These are phyloP conservation scores for Fistularia commersonii DNA, from an alignment of 2,797 vertebrate genomes.

Conservation along the genomic window DNA sequence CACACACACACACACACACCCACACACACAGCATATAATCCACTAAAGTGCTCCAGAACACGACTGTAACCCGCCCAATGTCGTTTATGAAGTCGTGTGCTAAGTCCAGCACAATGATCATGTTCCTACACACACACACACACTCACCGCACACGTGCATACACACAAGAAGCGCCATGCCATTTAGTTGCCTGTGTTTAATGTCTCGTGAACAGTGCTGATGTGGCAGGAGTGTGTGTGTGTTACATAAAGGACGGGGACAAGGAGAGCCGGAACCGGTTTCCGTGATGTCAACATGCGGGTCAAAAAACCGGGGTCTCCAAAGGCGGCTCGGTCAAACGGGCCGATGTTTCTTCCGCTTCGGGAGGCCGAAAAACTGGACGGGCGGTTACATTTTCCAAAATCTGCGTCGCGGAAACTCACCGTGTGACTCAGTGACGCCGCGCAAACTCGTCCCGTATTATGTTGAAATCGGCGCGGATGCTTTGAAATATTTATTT, in stretches of 20 bases:
- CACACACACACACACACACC: too few relatives aligned
- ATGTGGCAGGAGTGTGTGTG: constrained; percentile 47
- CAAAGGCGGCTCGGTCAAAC: neutral
- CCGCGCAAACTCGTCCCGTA: too few relatives aligned
- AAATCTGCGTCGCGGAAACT: too few relatives aligned
- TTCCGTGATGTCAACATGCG: constrained; percentile 3
- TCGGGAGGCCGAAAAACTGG: neutral
- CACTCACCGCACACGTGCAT: constrained; percentile 4
- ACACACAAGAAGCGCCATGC: constrained; percentile 24
- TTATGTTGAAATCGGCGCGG: too few relatives aligned
- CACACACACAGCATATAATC: too few relatives aligned
- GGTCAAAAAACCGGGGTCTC: constrained; percentile 4
- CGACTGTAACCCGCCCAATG: constrained; percentile 4
- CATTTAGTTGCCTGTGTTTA: constrained; percentile 40
- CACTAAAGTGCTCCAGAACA: constrained; percentile 13
- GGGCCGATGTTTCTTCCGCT: neutral
- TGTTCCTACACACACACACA: constrained; percentile 1
- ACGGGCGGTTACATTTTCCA: too few relatives aligned
- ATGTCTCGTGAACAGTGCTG: constrained; percentile 63
- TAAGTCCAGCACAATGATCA: constrained; percentile 22
- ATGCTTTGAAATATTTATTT: too few relatives aligned
- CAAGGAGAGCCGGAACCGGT: constrained; percentile 16
- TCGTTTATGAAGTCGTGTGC: too few relatives aligned
- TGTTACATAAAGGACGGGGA: constrained; percentile 28
- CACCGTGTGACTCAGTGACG: too few relatives aligned